A percentile compares a stretch with the other conserved stretches of the same genome.
Evolutionary conservation across 1,140 invertebrate species (phyloP).

Genomic region (Druon quercuslanigerum): DNA sequence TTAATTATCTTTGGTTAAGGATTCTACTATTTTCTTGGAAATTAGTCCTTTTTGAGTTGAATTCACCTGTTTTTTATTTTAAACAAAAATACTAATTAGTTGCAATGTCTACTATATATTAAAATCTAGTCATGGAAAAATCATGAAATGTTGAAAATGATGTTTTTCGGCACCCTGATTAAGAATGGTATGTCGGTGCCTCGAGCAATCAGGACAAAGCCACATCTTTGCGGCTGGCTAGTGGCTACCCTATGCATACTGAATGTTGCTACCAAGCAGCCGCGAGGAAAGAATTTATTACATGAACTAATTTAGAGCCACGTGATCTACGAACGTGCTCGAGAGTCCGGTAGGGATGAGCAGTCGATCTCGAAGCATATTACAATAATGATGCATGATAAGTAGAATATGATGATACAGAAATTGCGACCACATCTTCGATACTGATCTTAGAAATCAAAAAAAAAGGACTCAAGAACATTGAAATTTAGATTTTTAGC

Average conservation of each 20-base stretch:
- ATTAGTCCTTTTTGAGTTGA: too few species aligned
- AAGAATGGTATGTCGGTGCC: constrained; percentile 68
- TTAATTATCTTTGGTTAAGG: too few species aligned
- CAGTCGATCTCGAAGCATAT: constrained; percentile 7
- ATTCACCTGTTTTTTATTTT: too few species aligned
- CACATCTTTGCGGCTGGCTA: constrained; percentile 49
- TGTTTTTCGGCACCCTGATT: too few species aligned
- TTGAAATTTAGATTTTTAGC: constrained; percentile 16
- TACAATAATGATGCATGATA: constrained; percentile 29
- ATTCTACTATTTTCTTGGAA: too few species aligned
- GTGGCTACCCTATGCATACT: constrained; percentile 72
- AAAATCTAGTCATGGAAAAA: too few species aligned
- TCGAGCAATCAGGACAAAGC: constrained; percentile 48
- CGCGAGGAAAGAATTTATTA: constrained; percentile 70
- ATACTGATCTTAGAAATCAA: constrained; percentile 8
- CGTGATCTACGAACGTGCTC: constrained; percentile 17
- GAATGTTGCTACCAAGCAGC: constrained; percentile 69
- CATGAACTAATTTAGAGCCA: constrained; percentile 68
- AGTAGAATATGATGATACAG: constrained; percentile 15
- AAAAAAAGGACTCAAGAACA: not conserved
- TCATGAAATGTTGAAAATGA: too few species aligned
- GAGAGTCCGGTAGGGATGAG: not conserved
- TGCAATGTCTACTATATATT: too few species aligned
- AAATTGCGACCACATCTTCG: constrained; percentile 6
- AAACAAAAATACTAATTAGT: too few species aligned